Evolutionary conservation across 2,888 invertebrate genomes (phyloP), one percentile per base, ranked within the genome.

Genomic region (Cataglyphis cursor): DNA sequence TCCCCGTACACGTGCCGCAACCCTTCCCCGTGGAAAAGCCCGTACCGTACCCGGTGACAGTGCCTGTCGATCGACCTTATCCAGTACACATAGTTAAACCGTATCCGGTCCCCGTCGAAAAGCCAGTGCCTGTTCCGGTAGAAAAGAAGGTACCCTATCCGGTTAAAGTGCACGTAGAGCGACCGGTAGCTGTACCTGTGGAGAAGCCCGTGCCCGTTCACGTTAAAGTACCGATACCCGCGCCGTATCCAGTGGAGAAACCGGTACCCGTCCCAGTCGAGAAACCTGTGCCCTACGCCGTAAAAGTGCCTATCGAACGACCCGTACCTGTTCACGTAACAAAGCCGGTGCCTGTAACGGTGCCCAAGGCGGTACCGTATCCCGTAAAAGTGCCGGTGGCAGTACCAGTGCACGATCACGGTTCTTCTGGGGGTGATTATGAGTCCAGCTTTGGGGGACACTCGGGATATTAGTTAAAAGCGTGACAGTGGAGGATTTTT

Each of bases 131-230:
- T 4, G 92, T 92, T 61, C 94, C 94, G 0, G 96, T 97, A 0
- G 97, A 97, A 91, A 97, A 89, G 64, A 81, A 86, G 0, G 91
- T 92, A 4, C 94, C 93, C 0, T 93, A 93, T 35, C 94, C 94
- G 0, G 94, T 93, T 15, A 94, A 94, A 87, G 94, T 94, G 3
- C 93, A 92, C 59, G 94, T 94, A 0, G 94, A 97, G 65, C 96
- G 96, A 92, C 97, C 97, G 61, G 96, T 97, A 6, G 97, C 97
- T 9, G 97, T 97, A 21, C 97, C 97, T 85, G 97, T 98, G 2
- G 97, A 97, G 86, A 97, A 97, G 93, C 97, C 97, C 57, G 97
- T 97, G 88, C 98, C 98, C 41, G 96, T 97, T 90, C 96, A 96
- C 70, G 97, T 98, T 8, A 97, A 97, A 81, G 91, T 93, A 57